phyloP scores from a whole-genome alignment of 2,888 invertebrate species.

The Anagyrus pseudococci region DNA sequence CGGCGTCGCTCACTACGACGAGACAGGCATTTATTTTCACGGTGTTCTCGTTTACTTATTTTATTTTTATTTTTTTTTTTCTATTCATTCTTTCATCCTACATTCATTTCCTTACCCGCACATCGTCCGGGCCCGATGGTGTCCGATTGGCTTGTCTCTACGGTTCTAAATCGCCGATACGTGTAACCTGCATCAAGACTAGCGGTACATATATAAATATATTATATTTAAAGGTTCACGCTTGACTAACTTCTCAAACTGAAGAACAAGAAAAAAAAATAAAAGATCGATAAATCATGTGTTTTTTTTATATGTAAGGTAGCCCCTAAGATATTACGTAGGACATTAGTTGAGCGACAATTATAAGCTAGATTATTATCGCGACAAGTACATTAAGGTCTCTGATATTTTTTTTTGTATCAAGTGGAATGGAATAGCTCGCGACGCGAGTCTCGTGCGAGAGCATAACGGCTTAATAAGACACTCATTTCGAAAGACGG shows the following conservation, averaged over 20 bases:
- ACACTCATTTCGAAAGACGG: slow-evolving; percentile 24
- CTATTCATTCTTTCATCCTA: neutral
- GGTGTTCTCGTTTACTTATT: no score
- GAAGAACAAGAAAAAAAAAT: slow-evolving; percentile 41
- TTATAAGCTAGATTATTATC: slow-evolving; percentile 37
- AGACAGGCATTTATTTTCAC: neutral
- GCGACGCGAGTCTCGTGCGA: slow-evolving; percentile 15
- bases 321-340: slow-evolving; percentile 37
- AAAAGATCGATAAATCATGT: slow-evolving; percentile 20
- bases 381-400: slow-evolving; percentile 22
- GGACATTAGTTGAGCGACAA: slow-evolving; percentile 35
- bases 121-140: neutral
- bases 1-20: neutral
- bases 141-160: neutral
- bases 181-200: slow-evolving; percentile 61
- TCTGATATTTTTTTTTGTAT: slow-evolving; percentile 1
- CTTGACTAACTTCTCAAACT: slow-evolving; percentile 60
- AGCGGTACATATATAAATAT: slow-evolving; percentile 44
- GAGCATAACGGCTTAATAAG: neutral
- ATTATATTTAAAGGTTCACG: slow-evolving; percentile 59
- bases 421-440: slow-evolving; percentile 19
- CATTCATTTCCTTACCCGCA: neutral
- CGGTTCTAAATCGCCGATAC: slow-evolving; percentile 16
- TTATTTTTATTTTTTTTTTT: neutral
- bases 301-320: slow-evolving; percentile 26